Evolutionary conservation across 2,888 invertebrate species (phyloP).

Genomic region (Caenorhabditis doughertyi): DNA sequence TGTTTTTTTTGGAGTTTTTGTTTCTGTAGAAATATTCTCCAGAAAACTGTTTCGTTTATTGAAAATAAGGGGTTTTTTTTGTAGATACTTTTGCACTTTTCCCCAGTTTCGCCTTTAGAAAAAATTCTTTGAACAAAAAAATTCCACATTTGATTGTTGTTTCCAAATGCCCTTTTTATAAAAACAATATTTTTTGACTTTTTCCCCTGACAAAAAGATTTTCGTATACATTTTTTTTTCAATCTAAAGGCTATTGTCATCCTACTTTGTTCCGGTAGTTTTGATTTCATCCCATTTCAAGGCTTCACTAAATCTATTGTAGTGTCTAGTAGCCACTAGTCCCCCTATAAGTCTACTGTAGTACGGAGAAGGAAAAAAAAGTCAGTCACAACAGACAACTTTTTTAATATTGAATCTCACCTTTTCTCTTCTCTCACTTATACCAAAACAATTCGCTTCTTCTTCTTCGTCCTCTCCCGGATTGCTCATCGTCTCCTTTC

Average conservation of each 20-base stretch:
- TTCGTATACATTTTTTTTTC: constrained; percentile 6
- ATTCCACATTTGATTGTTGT: neutral
- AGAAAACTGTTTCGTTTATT: too few species aligned
- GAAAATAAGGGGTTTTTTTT: neutral
- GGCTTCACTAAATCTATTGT: constrained; percentile 2
- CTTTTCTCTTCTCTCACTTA: constrained; percentile 8
- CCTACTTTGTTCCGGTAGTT: neutral
- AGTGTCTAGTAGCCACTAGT: neutral
- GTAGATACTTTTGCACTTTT: neutral
- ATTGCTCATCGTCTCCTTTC: constrained; percentile 37
- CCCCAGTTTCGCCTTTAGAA: neutral
- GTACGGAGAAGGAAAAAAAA: neutral
- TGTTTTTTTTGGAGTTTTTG: too few species aligned
- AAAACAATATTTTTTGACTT: constrained; percentile 2
- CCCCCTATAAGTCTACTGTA: constrained; percentile 35
- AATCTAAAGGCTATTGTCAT: constrained; percentile 11
- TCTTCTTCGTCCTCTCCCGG: constrained; percentile 26
- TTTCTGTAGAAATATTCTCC: too few species aligned
- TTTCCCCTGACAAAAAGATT: neutral
- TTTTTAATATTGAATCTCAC: constrained; percentile 34
- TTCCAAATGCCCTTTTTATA: neutral
- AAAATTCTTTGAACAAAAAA: neutral
- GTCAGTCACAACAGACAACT: constrained; percentile 2
- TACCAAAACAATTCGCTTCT: constrained; percentile 46
- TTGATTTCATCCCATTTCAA: neutral